These are phyloP conservation scores for Channallabes apus DNA, from an alignment of 2,797 vertebrate species.

Conservation along the genomic window DNA sequence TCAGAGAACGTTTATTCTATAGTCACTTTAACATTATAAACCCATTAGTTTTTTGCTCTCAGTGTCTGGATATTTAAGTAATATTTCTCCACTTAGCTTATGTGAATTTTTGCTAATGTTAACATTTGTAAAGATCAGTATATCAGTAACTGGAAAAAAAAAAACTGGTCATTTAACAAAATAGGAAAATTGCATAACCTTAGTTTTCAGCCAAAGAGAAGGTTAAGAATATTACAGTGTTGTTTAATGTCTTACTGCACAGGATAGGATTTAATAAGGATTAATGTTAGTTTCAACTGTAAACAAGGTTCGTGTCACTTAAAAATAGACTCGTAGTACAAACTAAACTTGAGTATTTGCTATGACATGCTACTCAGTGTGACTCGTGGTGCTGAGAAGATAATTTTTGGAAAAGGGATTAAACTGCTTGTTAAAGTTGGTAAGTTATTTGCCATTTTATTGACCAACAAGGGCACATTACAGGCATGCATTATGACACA, in stretches of 20 bases:
- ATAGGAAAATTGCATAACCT: not conserved
- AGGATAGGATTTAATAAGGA: not conserved
- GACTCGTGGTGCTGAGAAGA: conserved; percentile 13
- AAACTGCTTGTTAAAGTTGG: conserved; percentile 44
- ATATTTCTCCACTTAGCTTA: not conserved
- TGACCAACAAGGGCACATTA: not conserved
- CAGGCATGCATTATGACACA: not conserved
- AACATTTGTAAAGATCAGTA: not conserved
- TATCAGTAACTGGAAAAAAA: not conserved
- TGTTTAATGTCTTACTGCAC: not conserved
- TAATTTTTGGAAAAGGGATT: conserved; percentile 53
- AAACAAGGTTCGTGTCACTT: not conserved
- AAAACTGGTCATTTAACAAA: no score
- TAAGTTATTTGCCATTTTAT: conserved; percentile 32
- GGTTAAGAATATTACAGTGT: not conserved
- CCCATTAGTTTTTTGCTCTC: not conserved
- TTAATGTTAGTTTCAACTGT: not conserved
- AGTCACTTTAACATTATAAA: not conserved
- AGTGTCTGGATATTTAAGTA: not conserved
- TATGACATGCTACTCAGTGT: not conserved
- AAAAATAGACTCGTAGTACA: not conserved
- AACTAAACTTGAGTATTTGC: conserved; percentile 6
- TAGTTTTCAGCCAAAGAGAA: not conserved
- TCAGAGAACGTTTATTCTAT: not conserved
- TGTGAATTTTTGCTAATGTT: not conserved